Percentiles rank a stretch among this genome's conserved stretches.
These are phyloP conservation scores for Corythucha ciliata DNA, from an alignment of 2,888 invertebrate genomes.

Conservation along the genomic window DNA sequence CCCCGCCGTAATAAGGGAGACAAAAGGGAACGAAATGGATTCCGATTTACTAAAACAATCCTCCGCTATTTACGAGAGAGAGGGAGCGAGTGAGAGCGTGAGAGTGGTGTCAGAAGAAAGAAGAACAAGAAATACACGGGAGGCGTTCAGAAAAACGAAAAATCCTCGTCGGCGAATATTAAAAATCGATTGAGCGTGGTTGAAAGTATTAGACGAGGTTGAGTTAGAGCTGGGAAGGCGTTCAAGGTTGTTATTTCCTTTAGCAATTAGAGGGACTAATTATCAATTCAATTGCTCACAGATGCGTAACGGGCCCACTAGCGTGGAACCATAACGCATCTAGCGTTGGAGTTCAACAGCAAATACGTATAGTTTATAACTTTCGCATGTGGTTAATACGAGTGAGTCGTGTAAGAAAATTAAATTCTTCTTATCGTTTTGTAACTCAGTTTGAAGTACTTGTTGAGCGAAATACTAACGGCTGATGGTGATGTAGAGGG, in stretches of 20 bases:
- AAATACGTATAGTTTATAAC: conserved; percentile 9
- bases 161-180: conserved; percentile 17
- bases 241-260: conserved; percentile 34
- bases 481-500: too few species aligned
- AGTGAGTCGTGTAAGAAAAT: not conserved
- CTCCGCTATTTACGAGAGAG: not conserved
- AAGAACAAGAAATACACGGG: too few species aligned
- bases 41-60: conserved; percentile 8
- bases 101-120: too few species aligned
- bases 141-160: too few species aligned
- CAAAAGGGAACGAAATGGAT: conserved; percentile 6
- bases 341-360: conserved; percentile 8
- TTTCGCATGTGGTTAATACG: not conserved
- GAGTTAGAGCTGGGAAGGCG: conserved; percentile 20
- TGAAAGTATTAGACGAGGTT: conserved; percentile 16
- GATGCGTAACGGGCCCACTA: conserved; percentile 31
- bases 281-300: conserved; percentile 36
- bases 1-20: conserved; percentile 1
- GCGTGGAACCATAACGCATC: conserved; percentile 27
- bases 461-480: not conserved
- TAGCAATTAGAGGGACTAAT: conserved; percentile 33
- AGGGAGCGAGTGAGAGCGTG: not conserved
- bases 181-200: conserved; percentile 24
- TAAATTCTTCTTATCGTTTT: not conserved
- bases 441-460: not conserved